phyloP scores from a whole-genome alignment of 2,888 invertebrate genomes.

The Sialis lutaria region DNA sequence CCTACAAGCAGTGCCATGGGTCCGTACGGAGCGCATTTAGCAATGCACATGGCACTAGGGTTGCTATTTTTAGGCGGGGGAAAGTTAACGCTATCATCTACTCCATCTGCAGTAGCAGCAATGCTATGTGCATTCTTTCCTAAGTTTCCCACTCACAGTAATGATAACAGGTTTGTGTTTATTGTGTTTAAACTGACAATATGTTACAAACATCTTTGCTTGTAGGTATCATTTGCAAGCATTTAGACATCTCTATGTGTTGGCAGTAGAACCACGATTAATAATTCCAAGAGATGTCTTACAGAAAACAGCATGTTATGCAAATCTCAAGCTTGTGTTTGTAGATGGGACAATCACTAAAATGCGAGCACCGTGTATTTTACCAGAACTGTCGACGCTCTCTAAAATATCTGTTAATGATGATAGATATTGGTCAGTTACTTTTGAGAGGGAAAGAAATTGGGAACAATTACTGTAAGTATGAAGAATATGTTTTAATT shows the following conservation, averaged over 20 bases:
- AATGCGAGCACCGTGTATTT: conserved; percentile 65
- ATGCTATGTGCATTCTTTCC: conserved; percentile 90
- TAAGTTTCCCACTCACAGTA: conserved; percentile 89
- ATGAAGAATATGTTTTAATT: not conserved
- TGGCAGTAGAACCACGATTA: conserved; percentile 82
- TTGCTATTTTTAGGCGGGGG: conserved; percentile 89
- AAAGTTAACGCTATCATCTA: conserved; percentile 64
- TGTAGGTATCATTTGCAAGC: conserved; percentile 90
- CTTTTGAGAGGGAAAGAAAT: conserved; percentile 64
- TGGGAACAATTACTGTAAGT: conserved; percentile 66
- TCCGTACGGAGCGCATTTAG: conserved; percentile 84
- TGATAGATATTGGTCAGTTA: conserved; percentile 77
- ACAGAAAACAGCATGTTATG: conserved; percentile 65
- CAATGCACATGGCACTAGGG: conserved; percentile 88
- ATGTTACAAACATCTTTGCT: not conserved
- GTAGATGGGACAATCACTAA: conserved; percentile 20
- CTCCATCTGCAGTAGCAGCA: conserved; percentile 74
- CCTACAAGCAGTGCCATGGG: conserved; percentile 47
- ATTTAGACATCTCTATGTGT: conserved; percentile 85
- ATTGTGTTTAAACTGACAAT: not conserved
- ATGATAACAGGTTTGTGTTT: conserved; percentile 70
- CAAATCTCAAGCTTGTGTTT: conserved; percentile 46
- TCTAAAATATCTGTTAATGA: conserved; percentile 64
- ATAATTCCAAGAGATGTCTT: conserved; percentile 75
- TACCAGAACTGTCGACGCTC: conserved; percentile 64